phyloP scores from a whole-genome alignment of 2,113 vertebrate genomes.

The Trachemys scripta region DNA sequence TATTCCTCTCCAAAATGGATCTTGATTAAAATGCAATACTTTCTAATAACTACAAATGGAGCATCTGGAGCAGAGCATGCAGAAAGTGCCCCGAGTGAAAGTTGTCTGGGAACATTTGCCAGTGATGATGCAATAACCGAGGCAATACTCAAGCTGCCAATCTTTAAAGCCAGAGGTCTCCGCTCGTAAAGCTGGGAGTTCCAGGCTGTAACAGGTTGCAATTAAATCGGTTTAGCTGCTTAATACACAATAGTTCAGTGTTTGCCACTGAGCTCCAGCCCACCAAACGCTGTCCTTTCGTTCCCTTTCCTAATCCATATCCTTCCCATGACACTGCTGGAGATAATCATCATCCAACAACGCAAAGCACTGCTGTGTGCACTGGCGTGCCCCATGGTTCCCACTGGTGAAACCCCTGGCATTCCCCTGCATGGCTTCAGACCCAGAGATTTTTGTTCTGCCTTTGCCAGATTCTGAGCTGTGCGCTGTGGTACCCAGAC shows the following conservation, averaged over 20 bases:
- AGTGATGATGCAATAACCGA: constrained; percentile 27
- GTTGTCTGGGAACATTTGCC: constrained; percentile 37
- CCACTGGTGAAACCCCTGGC: neutral
- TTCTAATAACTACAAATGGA: constrained; percentile 49
- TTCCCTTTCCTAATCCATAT: constrained; percentile 58
- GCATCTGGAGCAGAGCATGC: neutral
- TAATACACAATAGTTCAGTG: constrained; percentile 46
- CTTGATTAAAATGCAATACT: constrained; percentile 68
- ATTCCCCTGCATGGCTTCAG: neutral
- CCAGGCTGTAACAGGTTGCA: constrained; percentile 26
- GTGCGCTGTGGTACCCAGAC: neutral
- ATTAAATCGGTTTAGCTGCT: constrained; percentile 67
- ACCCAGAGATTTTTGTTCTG: neutral
- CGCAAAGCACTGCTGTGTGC: constrained; percentile 3
- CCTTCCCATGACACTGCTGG: constrained; percentile 32
- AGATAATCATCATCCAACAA: constrained; percentile 39
- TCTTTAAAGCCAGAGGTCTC: constrained; percentile 31
- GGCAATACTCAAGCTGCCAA: neutral
- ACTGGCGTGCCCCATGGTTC: neutral
- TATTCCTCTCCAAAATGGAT: constrained; percentile 34
- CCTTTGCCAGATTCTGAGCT: neutral
- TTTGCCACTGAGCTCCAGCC: constrained; percentile 50
- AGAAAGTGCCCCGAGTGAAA: constrained; percentile 13
- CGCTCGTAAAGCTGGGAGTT: constrained; percentile 42
- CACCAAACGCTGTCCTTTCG: constrained; percentile 47